These are phyloP conservation scores for Aplodontia rufa DNA, from an alignment of 2,113 vertebrate genomes.

Conservation along the genomic window DNA sequence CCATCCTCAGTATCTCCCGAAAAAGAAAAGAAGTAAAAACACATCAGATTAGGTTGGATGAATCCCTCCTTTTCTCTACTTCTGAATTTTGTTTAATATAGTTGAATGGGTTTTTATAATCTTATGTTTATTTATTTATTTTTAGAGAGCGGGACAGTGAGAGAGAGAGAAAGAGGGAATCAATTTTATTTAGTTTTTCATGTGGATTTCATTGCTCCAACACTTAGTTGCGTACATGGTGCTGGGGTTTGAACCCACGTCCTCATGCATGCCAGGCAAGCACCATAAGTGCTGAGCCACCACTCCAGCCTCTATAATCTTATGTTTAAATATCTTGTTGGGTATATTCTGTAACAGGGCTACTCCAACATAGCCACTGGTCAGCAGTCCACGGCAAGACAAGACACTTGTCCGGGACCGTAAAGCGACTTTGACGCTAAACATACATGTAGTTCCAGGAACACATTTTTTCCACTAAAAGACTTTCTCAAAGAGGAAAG, in stretches of 20 bases:
- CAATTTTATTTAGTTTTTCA: too few relatives aligned
- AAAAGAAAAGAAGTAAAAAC: too few relatives aligned
- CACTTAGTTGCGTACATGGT: too few relatives aligned
- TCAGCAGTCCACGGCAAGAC: not conserved
- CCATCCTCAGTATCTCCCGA: not conserved
- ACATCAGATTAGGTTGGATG: too few relatives aligned
- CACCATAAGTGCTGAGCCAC: too few relatives aligned
- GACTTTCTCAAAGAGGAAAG: not conserved
- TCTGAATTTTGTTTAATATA: not conserved
- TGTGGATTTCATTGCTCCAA: too few relatives aligned
- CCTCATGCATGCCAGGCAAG: too few relatives aligned
- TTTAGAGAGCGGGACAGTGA: too few relatives aligned
- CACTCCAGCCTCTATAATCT: too few relatives aligned
- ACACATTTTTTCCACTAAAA: not conserved
- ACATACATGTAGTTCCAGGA: not conserved
- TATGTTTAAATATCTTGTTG: not conserved
- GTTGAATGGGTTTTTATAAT: not conserved
- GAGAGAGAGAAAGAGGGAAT: too few relatives aligned
- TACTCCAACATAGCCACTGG: rapidly evolving
- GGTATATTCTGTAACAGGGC: not conserved
- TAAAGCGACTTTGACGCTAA: not conserved
- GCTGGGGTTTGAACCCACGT: too few relatives aligned
- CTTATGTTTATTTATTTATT: too few relatives aligned
- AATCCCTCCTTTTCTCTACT: not conserved
- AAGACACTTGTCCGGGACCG: rapidly evolving